Base-by-base conservation (phyloP, 2,113 vertebrate species). In the Coturnix japonica region DNA sequence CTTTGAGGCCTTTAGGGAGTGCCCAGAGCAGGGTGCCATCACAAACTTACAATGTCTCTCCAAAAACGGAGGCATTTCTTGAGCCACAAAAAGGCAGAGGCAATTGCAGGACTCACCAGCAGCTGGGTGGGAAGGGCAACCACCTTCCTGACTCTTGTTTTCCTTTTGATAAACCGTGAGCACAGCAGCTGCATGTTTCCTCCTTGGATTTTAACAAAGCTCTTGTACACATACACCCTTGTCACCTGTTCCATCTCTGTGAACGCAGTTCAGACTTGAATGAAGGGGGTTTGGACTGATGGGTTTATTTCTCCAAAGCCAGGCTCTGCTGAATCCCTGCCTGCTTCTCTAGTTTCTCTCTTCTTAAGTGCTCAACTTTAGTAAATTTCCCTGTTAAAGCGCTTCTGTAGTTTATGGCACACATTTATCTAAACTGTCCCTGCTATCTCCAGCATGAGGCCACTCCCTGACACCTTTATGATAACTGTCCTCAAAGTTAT, bases 21-120 rank as follows among this genome's bases (percentile, higher is more conserved):
- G 14, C 18, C 11, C 0, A 0, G 14, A n/a, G 5, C 2, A 5
- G 10, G 17, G 35, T 23, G 30, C 22, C 54, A 51, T 71, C 39
- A 93, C 21, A 57, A 47, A 64, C 39, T 25, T 30, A 18, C 2
- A 31, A 41, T 22, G 7, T 31, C 71, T 86, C 28, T 53, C 30
- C 8, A 22, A 20, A 63, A 87, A 79, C 81, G 11, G 20, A 75
- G n/a, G 11, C 1, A 3, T 6, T 71, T 3, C 23, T 47, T 54
- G 43, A 89, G 59, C 53, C 61, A 30, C 35, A 93, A 13, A 15
- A 63, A 49, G 26, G 31, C 54, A 54, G 41, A 30, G 54, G 49
- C 54, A 79, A 41, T 41, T 11, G 1, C n/a, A 57, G 61, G 35
- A 35, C 16, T 67, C 81, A 37, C 11, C 41, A 65, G 5, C 15